Evolutionary conservation across 2,888 invertebrate genomes (phyloP), one percentile per base, ranked within the genome.

Genomic region (Chrysolina oricalcia): DNA sequence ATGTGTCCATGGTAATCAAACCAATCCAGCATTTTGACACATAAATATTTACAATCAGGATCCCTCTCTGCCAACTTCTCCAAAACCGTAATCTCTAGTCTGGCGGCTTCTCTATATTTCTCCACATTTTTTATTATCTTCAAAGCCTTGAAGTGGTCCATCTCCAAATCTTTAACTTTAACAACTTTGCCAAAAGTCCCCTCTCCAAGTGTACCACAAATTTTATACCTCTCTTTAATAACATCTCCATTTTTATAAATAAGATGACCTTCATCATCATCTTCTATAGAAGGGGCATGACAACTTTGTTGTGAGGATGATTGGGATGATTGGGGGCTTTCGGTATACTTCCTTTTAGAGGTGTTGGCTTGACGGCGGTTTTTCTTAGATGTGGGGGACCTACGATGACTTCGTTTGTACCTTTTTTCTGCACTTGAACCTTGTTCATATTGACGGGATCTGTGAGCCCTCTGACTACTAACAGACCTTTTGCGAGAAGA

Each of bases 101-200:
- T 98, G 82, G 99, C 99, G 84, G 99, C 99, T 91, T 99, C 99
- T 88, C 99, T 93, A 90, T 99, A 99, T 90, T 99, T 99, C 89
- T 98, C 98, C 81, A 99, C 98, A 90, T 99, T 99, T 91, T 99
- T 99, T 86, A 99, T 99, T 83, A 99, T 98, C 91, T 99, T 99
- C 89, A 99, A 91, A 87, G 99, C 99, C 94, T 96, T 95, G 87
- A 94, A 93, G 89, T 95, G 94, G 91, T 97, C 96, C 97, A 94
- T 95, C 91, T 96, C 95, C 89, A 96, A 91, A 91, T 98, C 98
- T 91, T 96, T 96, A 90, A 98, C 98, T 93, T 98, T 96, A 88
- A 99, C 98, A 89, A 99, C 99, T 93, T 99, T 98, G 90, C 99
- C 99, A 93, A 99, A 99, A 86, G 99, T 99, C 89, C 99, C 99